Evolutionary conservation across 1,140 invertebrate species (phyloP), one percentile per base, ranked within the genome.

Genomic region (Sarcophaga bullata): DNA sequence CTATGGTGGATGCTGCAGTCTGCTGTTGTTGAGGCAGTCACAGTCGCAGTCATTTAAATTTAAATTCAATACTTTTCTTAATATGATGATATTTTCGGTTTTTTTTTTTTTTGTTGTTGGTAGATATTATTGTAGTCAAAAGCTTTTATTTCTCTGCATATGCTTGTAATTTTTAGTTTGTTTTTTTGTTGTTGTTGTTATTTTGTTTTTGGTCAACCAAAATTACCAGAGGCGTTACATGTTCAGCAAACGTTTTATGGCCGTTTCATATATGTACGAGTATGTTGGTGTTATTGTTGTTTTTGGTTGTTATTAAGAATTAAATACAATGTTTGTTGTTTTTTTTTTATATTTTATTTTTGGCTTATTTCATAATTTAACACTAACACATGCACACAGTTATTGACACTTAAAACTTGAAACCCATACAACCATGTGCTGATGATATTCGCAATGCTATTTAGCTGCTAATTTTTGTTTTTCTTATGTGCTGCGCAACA

Each of bases 221-320:
- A n/a, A n/a, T 68, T 68, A n/a, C 62, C 62, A 68, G 62, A 19
- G 62, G 62, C 62, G 62, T 68, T 68, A 68, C 62, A 68, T 19
- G 62, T 68, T 68, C 17, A 17, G 9, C 62, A 58, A 58, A 7
- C 54, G n/a, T 19, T 68, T 68, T 68, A 19, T 68, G n/a, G 7
- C 19, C 9, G 17, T 68, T 68, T 68, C 19, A 19, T 8, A 19
- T 8, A 7, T 68, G 8, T 68, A 7, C 17, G 3, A n/a, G n/a
- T 19, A 58, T 58, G 54, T 58, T 58, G 54, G 54, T 58, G 54
- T 3, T 58, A 6, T 13, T 58, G 15, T n/a, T 58, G 15, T 58
- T 58, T 58, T 13, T n/a, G n/a, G 6, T 68, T 19, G 25, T 37
- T 37, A 37, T 37, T 9, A 68, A 68, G 62, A 68, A 68, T 68